Conservation (phyloP, 2,797 vertebrate species). For the Paedocypris micromegethes region DNA sequence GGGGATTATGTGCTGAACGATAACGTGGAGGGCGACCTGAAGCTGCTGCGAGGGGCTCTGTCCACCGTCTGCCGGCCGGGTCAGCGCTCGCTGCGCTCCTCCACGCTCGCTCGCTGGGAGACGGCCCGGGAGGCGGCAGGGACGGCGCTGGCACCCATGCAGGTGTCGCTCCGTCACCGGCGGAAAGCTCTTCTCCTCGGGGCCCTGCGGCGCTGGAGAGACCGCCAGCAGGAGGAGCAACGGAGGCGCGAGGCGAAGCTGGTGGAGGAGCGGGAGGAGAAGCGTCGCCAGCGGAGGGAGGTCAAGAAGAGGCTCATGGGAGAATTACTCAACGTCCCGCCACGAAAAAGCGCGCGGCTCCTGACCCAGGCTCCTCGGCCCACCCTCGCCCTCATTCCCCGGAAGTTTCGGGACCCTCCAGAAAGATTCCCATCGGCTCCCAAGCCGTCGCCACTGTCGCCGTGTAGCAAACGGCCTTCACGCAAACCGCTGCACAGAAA, state of each 20-base stretch:
- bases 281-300: slow-evolving; percentile 80
- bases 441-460: slow-evolving; percentile 59
- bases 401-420: slow-evolving; percentile 80
- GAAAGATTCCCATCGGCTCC: slow-evolving; percentile 62
- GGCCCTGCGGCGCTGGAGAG: slow-evolving; percentile 76
- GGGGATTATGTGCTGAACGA: slow-evolving; percentile 96
- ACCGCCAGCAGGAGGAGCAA: slow-evolving; percentile 73
- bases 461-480: slow-evolving; percentile 60
- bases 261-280: slow-evolving; percentile 78
- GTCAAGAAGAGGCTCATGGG: slow-evolving; percentile 87
- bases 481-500: slow-evolving; percentile 45
- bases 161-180: slow-evolving; percentile 84
- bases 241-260: slow-evolving; percentile 72
- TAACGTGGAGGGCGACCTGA: slow-evolving; percentile 92
- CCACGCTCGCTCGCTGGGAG: slow-evolving; percentile 59
- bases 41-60: slow-evolving; percentile 88
- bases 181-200: slow-evolving; percentile 81
- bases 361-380: slow-evolving; percentile 80
- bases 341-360: slow-evolving; percentile 91
- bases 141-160: slow-evolving; percentile 71
- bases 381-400: slow-evolving; percentile 73
- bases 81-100: slow-evolving; percentile 84
- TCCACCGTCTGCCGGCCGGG: slow-evolving; percentile 79
- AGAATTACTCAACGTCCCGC: slow-evolving; percentile 84
- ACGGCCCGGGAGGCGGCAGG: slow-evolving; percentile 64